Percentiles rank a stretch among this genome's conserved stretches.
These are phyloP conservation scores for Adoxophyes honmai DNA, from an alignment of 1,140 invertebrate genomes.

Conservation along the genomic window DNA sequence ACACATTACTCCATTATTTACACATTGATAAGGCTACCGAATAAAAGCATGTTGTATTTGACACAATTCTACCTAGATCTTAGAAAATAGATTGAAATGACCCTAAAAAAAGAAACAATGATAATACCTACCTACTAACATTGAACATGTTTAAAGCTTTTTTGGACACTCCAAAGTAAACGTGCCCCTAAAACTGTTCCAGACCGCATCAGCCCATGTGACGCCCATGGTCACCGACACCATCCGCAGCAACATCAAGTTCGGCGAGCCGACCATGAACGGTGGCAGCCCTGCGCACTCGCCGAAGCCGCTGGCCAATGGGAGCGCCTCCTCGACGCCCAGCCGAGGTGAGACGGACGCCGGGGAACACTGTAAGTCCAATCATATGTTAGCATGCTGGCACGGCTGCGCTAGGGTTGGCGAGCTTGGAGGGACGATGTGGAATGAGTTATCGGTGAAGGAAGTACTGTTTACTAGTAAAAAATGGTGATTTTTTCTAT, in stretches of 20 bases:
- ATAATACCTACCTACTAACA: too few relatives aligned
- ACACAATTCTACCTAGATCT: too few relatives aligned
- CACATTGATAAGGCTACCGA: too few relatives aligned
- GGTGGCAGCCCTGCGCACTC: conserved; percentile 46
- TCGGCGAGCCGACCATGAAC: conserved; percentile 57
- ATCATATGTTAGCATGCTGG: conserved; percentile 61
- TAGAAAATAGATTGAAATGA: too few relatives aligned
- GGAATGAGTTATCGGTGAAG: conserved; percentile 20
- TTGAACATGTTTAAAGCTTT: too few relatives aligned
- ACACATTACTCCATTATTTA: too few relatives aligned
- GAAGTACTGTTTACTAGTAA: too few relatives aligned
- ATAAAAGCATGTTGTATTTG: too few relatives aligned
- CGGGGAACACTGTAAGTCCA: conserved; percentile 67
- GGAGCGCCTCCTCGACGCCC: conserved; percentile 61
- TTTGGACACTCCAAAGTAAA: too few relatives aligned
- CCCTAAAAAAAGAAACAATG: too few relatives aligned
- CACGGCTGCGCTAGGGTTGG: conserved; percentile 36
- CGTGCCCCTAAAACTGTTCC: conserved; percentile 22
- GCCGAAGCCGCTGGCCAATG: conserved; percentile 47
- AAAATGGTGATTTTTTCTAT: too few relatives aligned
- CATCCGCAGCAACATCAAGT: conserved; percentile 70
- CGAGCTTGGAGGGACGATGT: conserved; percentile 13
- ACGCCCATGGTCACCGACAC: conserved; percentile 66
- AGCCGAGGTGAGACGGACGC: conserved; percentile 69
- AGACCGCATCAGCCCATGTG: conserved; percentile 41